Percentiles rank a stretch among this genome's conserved stretches.
These are phyloP conservation scores for Callocephalon fimbriatum DNA, from an alignment of 2,113 vertebrate species.

Conservation along the genomic window DNA sequence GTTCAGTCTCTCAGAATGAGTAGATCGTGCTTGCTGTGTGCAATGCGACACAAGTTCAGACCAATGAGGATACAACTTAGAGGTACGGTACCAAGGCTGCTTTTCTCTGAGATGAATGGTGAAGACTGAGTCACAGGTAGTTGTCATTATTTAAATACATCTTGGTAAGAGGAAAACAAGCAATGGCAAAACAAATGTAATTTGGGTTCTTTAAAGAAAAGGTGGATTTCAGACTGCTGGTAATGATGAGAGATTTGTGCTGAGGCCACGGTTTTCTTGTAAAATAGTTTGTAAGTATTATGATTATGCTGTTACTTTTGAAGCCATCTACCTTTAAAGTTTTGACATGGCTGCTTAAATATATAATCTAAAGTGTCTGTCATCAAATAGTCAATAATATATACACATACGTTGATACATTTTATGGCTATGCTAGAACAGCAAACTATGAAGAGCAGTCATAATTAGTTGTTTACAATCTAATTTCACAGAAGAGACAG, in stretches of 20 bases:
- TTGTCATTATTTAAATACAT: slow-evolving; percentile 15
- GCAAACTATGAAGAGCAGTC: slow-evolving; percentile 60
- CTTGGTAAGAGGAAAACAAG: slow-evolving; percentile 28
- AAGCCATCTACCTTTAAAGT: slow-evolving; percentile 58
- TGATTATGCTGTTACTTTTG: slow-evolving; percentile 27
- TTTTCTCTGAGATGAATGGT: neutral
- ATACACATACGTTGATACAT: slow-evolving; percentile 61
- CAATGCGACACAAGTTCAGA: neutral
- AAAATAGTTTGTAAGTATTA: slow-evolving; percentile 16
- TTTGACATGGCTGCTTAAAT: slow-evolving; percentile 69
- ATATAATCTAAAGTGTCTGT: slow-evolving; percentile 59
- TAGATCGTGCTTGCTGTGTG: neutral
- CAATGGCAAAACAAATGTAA: neutral
- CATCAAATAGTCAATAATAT: slow-evolving; percentile 63
- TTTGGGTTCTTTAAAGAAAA: slow-evolving; percentile 36
- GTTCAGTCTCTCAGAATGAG: neutral
- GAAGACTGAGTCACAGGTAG: neutral
- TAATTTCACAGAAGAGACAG: slow-evolving; percentile 70
- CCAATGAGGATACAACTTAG: neutral
- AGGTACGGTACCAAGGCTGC: slow-evolving; percentile 11
- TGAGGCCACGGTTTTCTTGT: slow-evolving; percentile 38
- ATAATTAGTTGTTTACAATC: slow-evolving; percentile 60
- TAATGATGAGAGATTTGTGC: slow-evolving; percentile 44
- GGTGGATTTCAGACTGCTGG: slow-evolving; percentile 5
- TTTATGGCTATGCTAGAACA: slow-evolving; percentile 72